Base-by-base conservation (phyloP, 2,888 invertebrate genomes). In the Urechis unicinctus region DNA sequence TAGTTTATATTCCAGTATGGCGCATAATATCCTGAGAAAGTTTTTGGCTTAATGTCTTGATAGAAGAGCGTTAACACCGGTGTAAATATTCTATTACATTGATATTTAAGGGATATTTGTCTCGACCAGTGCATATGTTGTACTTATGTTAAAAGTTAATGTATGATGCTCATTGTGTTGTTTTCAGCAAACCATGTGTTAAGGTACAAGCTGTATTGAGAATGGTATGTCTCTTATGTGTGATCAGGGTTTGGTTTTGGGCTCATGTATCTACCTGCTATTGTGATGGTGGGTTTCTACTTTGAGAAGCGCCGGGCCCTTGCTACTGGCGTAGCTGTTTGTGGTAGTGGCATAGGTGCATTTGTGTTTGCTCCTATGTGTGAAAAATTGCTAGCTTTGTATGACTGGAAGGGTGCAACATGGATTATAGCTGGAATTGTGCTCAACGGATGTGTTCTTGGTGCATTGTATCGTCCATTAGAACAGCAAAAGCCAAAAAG, bases 271-370 rank as follows among this genome's bases (percentile, higher is more conserved):
- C 88, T 96, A 65, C 96, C 96, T 0, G 88, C 95, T 2, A 93
- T 96, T 44, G 88, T 97, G 66, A 89, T 90, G 45, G 92, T 95
- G 29, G 94, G 96, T 22, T 95, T 93, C 80, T 97, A 97, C 82
- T 97, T 97, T 78, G 96, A 96, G 79, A 88, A 88, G 77, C 91
- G 90, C 86, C 84, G 96, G 56, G 95, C 95, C 0, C 79, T 97
- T 52, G 97, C 97, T 0, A 96, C 95, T 0, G 96, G 96, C 1
- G 85, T 97, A 50, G 91, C 95, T 0, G 88, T 96, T 6, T 95
- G 96, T 72, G 97, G 97, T 25, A 94, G 94, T 1, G 97, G 97
- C 5, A 90, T 94, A 17, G 95, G 95, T 6, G 88, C 88, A 5
- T 89, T 94, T 72, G 78, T 89, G 0, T 86, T 95, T 71, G 88